Evolutionary conservation across 1,140 invertebrate species (phyloP), one percentile per base, ranked within the genome.

Genomic region (Drosophila nigromelanica): DNA sequence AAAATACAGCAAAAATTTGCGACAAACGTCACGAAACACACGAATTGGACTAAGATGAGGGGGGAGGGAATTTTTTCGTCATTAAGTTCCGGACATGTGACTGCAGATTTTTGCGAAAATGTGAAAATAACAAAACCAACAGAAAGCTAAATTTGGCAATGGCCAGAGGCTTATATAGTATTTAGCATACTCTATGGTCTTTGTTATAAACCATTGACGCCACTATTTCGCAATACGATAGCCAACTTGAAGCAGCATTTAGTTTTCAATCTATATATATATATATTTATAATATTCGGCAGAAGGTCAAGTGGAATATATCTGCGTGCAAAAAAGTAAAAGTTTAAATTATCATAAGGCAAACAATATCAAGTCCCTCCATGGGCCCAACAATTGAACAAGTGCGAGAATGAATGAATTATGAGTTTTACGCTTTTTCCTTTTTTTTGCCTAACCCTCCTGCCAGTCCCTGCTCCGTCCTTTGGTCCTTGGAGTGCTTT

Each of bases 381-480:
- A n/a, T 4, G 14, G 35, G 30, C 18, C 4, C 33, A 3, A 2
- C 7, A 11, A 52, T 15, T 33, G 64, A 33, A 58, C 43, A 10
- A 56, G 61, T 79, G 76, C 43, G 27, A 58, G 47, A 76, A 76
- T 78, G 80, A 82, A 72, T 82, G 80, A 78, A 76, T 76, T 79
- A 79, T 79, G 55, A 61, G 75, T 56, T 75, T 64, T 18, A 30
- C 40, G 24, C 54, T 18, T 18, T 18, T 18, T 18, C 2, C 18
- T 18, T 18, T 18, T 18, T 18, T 18, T 18, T 18, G 18, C 18
- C 18, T 18, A 1, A 18, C 18, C 18, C 18, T 18, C 6, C 14
- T 8, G 2, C n/a, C n/a, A n/a, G n/a, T n/a, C n/a, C n/a, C 5
- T 33, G 5, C 30, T 24, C 3, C 30, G 11, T 12, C 35, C 27